These are phyloP conservation scores for Thereva unica DNA, from an alignment of 2,888 invertebrate species.

Conservation along the genomic window DNA sequence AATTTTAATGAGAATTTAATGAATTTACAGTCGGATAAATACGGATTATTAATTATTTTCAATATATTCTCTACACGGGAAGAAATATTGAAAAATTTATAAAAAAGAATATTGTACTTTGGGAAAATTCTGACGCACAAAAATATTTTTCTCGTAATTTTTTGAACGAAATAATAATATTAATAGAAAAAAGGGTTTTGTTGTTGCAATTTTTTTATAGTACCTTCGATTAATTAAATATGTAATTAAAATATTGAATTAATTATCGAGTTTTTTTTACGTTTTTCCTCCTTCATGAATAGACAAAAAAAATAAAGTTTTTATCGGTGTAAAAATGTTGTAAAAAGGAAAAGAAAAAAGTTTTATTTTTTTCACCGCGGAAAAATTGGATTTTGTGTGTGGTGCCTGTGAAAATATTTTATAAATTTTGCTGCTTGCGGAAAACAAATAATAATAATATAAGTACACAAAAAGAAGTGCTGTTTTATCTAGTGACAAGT, in stretches of 20 bases:
- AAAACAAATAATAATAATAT: no score
- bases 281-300: no score
- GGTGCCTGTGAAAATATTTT: constrained; percentile 5
- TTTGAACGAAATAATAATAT: no score
- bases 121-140: constrained; percentile 19
- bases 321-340: no score
- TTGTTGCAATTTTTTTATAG: not conserved
- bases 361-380: constrained; percentile 5
- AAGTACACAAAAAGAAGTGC: no score
- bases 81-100: constrained; percentile 1
- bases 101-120: no score
- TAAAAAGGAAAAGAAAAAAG: no score
- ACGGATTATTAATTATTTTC: constrained; percentile 12
- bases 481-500: no score
- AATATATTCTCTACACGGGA: constrained; percentile 17
- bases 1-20: constrained; percentile 36
- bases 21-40: constrained; percentile 37
- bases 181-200: no score
- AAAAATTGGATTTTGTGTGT: constrained; percentile 18
- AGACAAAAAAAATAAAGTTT: no score
- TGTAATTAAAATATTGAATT: constrained; percentile 5
- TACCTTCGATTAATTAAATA: constrained; percentile 17
- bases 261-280: no score
- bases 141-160: not conserved
- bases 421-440: not conserved